Evolutionary conservation across 1,140 invertebrate species (phyloP).

Genomic region (Drosophila miranda): DNA sequence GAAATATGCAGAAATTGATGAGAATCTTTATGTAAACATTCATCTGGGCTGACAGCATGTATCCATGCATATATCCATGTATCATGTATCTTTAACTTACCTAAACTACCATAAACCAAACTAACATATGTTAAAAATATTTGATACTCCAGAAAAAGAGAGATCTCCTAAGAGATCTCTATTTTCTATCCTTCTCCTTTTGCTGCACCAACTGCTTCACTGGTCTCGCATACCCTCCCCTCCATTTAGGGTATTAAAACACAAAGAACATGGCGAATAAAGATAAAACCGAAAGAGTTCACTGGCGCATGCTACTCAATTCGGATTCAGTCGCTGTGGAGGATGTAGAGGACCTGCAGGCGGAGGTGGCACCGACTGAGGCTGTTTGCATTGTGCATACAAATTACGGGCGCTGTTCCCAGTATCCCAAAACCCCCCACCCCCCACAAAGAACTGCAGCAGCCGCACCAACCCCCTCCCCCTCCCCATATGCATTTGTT

Average conservation of each 20-base stretch:
- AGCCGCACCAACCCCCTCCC: neutral
- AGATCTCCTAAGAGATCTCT: too few species aligned
- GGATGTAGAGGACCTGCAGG: neutral
- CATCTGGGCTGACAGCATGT: too few species aligned
- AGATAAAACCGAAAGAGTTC: slow-evolving; percentile 65
- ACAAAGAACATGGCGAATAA: slow-evolving; percentile 54
- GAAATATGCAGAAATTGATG: too few species aligned
- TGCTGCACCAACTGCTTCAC: neutral
- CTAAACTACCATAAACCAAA: too few species aligned
- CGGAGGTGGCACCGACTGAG: slow-evolving; percentile 29
- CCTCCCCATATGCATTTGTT: slow-evolving; percentile 45
- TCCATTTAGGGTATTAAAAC: slow-evolving; percentile 30
- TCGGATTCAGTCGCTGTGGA: slow-evolving; percentile 9
- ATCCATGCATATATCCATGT: too few species aligned
- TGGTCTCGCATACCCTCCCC: neutral
- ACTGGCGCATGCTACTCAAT: slow-evolving; percentile 55
- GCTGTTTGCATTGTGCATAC: slow-evolving; percentile 66
- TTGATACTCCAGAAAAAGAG: too few species aligned
- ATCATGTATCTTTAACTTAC: too few species aligned
- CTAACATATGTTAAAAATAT: too few species aligned
- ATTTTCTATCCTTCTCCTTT: neutral
- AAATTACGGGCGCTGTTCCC: slow-evolving; percentile 58
- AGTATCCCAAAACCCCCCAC: slow-evolving; percentile 14
- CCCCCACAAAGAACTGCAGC: neutral
- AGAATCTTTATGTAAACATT: too few species aligned